Conservation (phyloP, 2,888 invertebrate genomes). For the Alviniconcha strummeri region DNA sequence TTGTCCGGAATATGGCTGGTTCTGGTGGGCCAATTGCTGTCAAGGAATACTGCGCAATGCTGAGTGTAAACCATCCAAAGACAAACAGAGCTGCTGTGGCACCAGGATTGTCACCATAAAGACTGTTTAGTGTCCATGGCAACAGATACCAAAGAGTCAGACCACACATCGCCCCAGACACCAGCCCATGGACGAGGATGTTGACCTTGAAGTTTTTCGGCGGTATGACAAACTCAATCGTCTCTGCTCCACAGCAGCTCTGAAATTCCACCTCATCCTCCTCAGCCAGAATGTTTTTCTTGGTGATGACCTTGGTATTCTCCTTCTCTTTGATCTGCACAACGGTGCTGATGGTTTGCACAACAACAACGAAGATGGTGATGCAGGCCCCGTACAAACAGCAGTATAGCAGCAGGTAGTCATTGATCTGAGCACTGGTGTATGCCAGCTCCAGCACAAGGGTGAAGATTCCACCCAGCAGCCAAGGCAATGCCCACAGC, state of each 20-base stretch:
- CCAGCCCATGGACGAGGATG: conserved; percentile 62
- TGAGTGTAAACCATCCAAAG: conserved; percentile 67
- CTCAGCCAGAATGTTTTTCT: conserved; percentile 61
- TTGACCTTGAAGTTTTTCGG: conserved; percentile 66
- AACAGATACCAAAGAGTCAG: conserved; percentile 63
- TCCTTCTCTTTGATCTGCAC: conserved; percentile 51
- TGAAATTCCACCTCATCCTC: conserved; percentile 70
- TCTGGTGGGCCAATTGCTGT: conserved; percentile 68
- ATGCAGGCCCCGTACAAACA: conserved; percentile 61
- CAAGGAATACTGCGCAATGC: conserved; percentile 68
- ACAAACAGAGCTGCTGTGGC: conserved; percentile 63
- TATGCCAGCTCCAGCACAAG: conserved; percentile 60
- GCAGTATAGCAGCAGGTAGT: conserved; percentile 49
- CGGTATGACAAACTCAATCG: conserved; percentile 66
- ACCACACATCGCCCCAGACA: conserved; percentile 62
- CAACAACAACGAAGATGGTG: conserved; percentile 57
- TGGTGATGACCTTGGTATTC: conserved; percentile 45
- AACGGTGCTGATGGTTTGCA: conserved; percentile 59
- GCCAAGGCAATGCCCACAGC: conserved; percentile 65
- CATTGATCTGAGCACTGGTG: conserved; percentile 48
- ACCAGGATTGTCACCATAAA: conserved; percentile 60
- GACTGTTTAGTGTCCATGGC: conserved; percentile 60
- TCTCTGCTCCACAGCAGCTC: conserved; percentile 68
- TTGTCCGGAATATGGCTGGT: conserved; percentile 65
- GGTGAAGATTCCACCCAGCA: conserved; percentile 67